A percentile compares a stretch with the other conserved stretches of the same genome.
These are phyloP conservation scores for Seriola dumerili DNA, from an alignment of 2,113 vertebrate genomes.

Conservation along the genomic window DNA sequence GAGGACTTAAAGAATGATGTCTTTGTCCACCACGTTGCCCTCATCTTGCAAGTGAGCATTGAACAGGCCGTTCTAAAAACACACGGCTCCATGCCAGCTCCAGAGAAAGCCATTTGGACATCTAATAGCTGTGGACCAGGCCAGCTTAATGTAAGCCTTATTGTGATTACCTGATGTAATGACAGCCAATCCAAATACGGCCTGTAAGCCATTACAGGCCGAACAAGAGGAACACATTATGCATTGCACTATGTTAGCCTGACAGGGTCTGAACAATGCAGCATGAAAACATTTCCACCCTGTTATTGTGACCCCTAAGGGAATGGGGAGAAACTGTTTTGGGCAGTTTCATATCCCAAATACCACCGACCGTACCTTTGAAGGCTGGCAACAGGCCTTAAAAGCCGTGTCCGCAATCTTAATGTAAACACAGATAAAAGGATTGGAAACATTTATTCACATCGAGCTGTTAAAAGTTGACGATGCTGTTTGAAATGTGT, in stretches of 20 bases:
- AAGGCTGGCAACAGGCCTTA: conserved; percentile 39
- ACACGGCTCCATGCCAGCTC: conserved; percentile 57
- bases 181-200: conserved; percentile 82
- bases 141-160: conserved; percentile 76
- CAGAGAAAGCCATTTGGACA: conserved; percentile 70
- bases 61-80: conserved; percentile 60
- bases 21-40: conserved; percentile 64
- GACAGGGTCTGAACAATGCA: conserved; percentile 61
- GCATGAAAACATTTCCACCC: conserved; percentile 58
- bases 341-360: conserved; percentile 40
- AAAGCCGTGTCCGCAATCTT: conserved; percentile 34
- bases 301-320: conserved; percentile 50
- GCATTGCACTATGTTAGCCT: conserved; percentile 53
- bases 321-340: conserved; percentile 59
- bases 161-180: conserved; percentile 83
- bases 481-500: neutral
- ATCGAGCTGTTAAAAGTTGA: neutral
- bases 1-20: conserved; percentile 55
- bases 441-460: conserved; percentile 12
- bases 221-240: conserved; percentile 74
- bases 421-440: conserved; percentile 48
- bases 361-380: conserved; percentile 41
- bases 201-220: conserved; percentile 79
- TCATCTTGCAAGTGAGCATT: conserved; percentile 38
- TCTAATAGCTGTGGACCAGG: conserved; percentile 73